Evolutionary conservation across 2,797 vertebrate species (phyloP), one percentile per base, ranked within the genome.

Genomic region (Protonibea diacanthus): DNA sequence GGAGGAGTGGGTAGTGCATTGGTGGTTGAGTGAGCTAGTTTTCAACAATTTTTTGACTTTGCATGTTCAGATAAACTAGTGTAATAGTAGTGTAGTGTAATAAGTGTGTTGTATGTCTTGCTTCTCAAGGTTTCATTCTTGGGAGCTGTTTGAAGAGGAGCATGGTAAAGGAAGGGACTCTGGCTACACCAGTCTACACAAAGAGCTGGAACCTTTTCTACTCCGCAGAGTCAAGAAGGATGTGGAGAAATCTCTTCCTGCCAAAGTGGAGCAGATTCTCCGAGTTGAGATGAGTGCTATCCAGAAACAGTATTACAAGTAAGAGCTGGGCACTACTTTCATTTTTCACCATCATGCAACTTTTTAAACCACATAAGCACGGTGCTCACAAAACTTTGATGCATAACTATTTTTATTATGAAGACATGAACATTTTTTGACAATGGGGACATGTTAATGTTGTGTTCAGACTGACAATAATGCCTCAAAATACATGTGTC

Each of bases 241-340:
- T 55, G 98, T 99, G 70, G 98, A 99, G 91, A 99, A 99, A 89
- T 99, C 98, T 62, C 96, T 99, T 61, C 98, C 98, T 84, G 98
- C 98, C 80, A 99, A 99, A 85, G 98, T 99, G 86, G 98, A 99
- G 65, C 98, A 99, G 89, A 99, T 99, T 89, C 93, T 99, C 87
- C 88, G 98, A 86, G 97, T 99, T 89, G 98, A 99, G 92, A 99
- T 99, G 98, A 99, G 97, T 52, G 98, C 98, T 29, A 95, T 99
- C 82, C 98, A 99, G 93, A 99, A 99, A 83, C 98, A 93, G 83
- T 96, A 96, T 94, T 96, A 96, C 90, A 95, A 95, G 95, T 95
- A 90, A 94, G 92, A 69, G 49, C 21, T 48, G 33, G 33, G 8
- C 8, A 9, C 33, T 9, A 38, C 33, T 8, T 38, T 38, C 8